These are phyloP conservation scores for Drosophila aldrichi DNA, from an alignment of 2,888 invertebrate species.

Conservation along the genomic window DNA sequence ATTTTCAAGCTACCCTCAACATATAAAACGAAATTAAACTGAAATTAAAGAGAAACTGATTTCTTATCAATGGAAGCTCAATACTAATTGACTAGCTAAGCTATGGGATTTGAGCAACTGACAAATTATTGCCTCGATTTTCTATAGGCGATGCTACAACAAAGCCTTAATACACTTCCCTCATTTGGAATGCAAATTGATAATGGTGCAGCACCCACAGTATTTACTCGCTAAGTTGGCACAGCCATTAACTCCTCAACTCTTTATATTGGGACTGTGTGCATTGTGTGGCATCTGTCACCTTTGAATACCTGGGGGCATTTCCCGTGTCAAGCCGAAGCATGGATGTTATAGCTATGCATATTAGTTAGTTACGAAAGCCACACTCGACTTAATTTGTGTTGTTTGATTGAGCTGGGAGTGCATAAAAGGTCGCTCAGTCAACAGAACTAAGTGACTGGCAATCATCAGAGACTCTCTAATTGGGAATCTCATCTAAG, in stretches of 20 bases:
- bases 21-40: not conserved
- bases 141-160: not conserved
- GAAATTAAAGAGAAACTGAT: not conserved
- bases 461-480: constrained; percentile 40
- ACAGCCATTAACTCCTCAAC: constrained; percentile 36
- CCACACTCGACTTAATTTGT: constrained; percentile 11
- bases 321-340: constrained; percentile 66
- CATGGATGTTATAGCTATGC: constrained; percentile 12
- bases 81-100: not conserved
- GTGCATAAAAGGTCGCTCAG: constrained; percentile 9
- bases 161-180: not conserved
- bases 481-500: constrained; percentile 42
- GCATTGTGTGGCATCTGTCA: constrained; percentile 24
- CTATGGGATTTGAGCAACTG: not conserved
- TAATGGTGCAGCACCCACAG: constrained; percentile 22
- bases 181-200: not conserved
- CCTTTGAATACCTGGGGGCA: constrained; percentile 41
- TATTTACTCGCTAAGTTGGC: constrained; percentile 47
- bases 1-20: not conserved
- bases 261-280: constrained; percentile 29
- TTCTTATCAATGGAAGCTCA: not conserved
- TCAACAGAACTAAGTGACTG: constrained; percentile 36
- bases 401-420: constrained; percentile 33
- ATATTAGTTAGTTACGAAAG: constrained; percentile 43
- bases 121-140: not conserved